Conservation (phyloP, 2,888 invertebrate genomes). For the Xanthorhoe spadicearia region DNA sequence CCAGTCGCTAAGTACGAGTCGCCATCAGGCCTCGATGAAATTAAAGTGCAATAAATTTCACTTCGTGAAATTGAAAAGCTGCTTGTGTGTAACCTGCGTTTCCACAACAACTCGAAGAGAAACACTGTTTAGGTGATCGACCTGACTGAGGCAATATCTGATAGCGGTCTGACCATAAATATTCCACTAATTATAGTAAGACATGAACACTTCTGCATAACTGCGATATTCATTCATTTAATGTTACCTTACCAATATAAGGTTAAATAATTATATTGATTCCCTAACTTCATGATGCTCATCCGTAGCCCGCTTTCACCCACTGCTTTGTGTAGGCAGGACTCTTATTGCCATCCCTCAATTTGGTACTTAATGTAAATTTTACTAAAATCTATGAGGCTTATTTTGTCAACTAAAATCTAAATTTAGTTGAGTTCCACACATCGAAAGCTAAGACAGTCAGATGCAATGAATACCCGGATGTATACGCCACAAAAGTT, state of each 20-base stretch:
- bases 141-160: conserved; percentile 22
- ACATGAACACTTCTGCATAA: conserved; percentile 33
- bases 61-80: conserved; percentile 31
- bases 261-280: no score
- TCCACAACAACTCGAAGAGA: conserved; percentile 32
- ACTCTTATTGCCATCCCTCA: no score
- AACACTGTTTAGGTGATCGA: conserved; percentile 30
- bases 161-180: conserved; percentile 31
- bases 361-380: no score
- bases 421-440: conserved; percentile 15
- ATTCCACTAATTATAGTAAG: conserved; percentile 27
- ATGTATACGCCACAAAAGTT: conserved; percentile 36
- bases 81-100: conserved; percentile 28
- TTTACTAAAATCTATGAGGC: no score
- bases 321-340: no score
- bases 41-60: conserved; percentile 25
- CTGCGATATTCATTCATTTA: conserved; percentile 33
- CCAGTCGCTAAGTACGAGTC: not conserved
- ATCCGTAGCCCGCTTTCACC: no score
- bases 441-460: conserved; percentile 10
- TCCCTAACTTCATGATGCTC: no score
- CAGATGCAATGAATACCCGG: conserved; percentile 40
- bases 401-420: not conserved
- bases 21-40: conserved; percentile 12
- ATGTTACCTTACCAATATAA: no score